phyloP scores from a whole-genome alignment of 35 echinoderm and acorn worm species.

The Hemicentrotus pulcherrimus region DNA sequence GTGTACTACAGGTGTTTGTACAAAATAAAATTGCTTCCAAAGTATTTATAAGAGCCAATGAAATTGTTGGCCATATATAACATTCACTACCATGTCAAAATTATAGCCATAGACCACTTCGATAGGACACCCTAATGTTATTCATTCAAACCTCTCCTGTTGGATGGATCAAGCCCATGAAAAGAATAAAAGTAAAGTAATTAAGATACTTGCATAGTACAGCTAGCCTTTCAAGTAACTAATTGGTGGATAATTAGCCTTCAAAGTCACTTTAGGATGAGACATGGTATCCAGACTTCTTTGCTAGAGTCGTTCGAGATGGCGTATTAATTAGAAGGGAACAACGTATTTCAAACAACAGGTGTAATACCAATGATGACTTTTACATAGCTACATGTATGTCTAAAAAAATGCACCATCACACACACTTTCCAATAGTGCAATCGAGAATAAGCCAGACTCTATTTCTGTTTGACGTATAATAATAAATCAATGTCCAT shows the following conservation, averaged over 20 bases:
- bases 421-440: background rate
- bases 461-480: background rate
- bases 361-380: background rate
- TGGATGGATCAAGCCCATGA: background rate
- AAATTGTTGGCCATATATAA: background rate
- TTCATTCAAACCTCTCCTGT: background rate
- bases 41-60: background rate
- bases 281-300: background rate
- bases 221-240: background rate
- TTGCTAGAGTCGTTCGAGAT: background rate
- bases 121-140: background rate
- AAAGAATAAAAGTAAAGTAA: background rate
- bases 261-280: background rate
- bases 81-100: background rate
- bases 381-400: background rate
- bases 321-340: slow-evolving; percentile 1
- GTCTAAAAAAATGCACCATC: background rate
- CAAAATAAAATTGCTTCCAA: background rate
- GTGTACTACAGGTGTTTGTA: no score
- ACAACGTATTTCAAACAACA: background rate
- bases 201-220: slow-evolving; percentile 3
- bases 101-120: background rate
- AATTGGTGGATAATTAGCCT: slow-evolving; percentile 13
- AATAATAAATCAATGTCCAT: background rate
- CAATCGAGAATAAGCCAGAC: background rate